phyloP scores from a whole-genome alignment of 2,113 vertebrate genomes.

The Rafetus swinhoei region DNA sequence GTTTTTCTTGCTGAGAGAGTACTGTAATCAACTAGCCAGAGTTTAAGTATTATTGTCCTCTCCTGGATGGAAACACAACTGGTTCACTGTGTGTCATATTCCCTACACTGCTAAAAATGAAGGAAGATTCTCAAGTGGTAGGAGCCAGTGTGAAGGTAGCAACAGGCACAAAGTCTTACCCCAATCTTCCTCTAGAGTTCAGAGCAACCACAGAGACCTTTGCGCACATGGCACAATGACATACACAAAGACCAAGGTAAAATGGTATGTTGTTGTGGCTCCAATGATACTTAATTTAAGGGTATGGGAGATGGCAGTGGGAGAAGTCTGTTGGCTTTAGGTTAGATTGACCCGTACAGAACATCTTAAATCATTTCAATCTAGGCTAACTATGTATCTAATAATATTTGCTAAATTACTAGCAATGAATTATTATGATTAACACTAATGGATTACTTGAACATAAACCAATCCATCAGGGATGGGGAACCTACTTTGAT shows the following conservation, averaged over 20 bases:
- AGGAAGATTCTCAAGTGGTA: background rate
- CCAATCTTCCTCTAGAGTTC: fast-evolving
- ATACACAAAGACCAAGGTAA: background rate
- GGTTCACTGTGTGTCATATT: background rate
- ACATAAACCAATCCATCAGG: background rate
- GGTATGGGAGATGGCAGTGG: background rate
- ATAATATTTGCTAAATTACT: background rate
- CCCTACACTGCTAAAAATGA: fast-evolving
- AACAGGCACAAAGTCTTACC: background rate
- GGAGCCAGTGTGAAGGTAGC: background rate
- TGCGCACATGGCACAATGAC: background rate
- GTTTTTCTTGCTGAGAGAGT: background rate
- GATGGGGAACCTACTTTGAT: too few relatives aligned
- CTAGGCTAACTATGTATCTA: background rate
- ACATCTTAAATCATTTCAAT: background rate
- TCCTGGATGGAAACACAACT: background rate
- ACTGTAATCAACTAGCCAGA: background rate
- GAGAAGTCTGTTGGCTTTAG: background rate
- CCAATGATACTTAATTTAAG: background rate
- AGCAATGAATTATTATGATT: background rate
- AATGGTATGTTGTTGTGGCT: background rate
- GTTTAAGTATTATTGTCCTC: background rate
- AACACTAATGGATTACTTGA: background rate
- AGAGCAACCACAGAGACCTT: background rate
- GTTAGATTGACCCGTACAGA: background rate